Conservation (phyloP, 92 coral and sea anemone species). For the Paramuricea clavata region DNA sequence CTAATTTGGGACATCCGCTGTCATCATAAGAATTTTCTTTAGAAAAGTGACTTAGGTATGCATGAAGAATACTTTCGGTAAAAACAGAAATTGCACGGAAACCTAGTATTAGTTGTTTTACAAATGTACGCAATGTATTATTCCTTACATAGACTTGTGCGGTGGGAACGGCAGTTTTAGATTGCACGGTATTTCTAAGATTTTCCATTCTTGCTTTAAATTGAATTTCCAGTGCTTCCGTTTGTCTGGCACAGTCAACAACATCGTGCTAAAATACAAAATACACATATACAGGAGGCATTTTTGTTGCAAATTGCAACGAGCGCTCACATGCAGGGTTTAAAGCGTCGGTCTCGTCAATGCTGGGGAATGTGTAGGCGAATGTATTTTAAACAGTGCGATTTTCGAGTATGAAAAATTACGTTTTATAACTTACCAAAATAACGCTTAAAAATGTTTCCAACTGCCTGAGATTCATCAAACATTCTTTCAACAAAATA, state of each 20-base stretch:
- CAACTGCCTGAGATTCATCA: slow-evolving; percentile 94
- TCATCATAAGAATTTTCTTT: too few relatives aligned
- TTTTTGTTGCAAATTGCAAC: background rate
- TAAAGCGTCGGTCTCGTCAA: too few relatives aligned
- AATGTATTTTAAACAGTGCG: too few relatives aligned
- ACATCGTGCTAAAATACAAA: slow-evolving; percentile 80
- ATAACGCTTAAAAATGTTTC: slow-evolving; percentile 92
- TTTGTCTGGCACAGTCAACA: slow-evolving; percentile 96
- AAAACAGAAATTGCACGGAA: too few relatives aligned
- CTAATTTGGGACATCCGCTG: too few relatives aligned
- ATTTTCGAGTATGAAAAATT: background rate
- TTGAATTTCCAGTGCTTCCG: slow-evolving; percentile 89
- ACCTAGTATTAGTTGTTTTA: too few relatives aligned
- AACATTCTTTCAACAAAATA: slow-evolving; percentile 77
- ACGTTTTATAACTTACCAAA: slow-evolving; percentile 67
- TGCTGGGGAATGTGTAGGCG: too few relatives aligned
- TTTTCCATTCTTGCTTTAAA: slow-evolving; percentile 92
- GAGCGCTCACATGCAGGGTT: too few relatives aligned
- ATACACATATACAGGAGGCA: background rate
- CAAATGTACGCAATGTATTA: background rate
- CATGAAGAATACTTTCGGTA: too few relatives aligned
- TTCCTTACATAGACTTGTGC: slow-evolving; percentile 96
- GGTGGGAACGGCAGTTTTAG: slow-evolving; percentile 98
- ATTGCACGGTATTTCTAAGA: slow-evolving; percentile 91
- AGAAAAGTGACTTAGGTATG: too few relatives aligned